Percentiles rank a stretch among this genome's conserved stretches.
phyloP scores from a whole-genome alignment of 1,140 invertebrate genomes.

The Tetraneura akinire region DNA sequence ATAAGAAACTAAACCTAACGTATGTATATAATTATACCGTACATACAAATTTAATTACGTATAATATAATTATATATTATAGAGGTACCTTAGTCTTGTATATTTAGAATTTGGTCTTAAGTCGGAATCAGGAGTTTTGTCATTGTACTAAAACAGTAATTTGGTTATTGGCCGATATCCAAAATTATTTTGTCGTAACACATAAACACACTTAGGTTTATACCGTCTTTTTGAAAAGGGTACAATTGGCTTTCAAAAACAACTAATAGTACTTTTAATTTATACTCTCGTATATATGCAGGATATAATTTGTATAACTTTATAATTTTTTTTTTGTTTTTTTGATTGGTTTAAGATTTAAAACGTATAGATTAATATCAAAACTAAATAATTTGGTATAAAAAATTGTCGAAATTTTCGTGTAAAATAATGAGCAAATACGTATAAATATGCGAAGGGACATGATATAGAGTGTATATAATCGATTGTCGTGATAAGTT shows the following conservation, averaged over 20 bases:
- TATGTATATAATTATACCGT: no score
- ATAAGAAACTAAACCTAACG: background rate
- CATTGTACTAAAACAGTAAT: conserved; percentile 25
- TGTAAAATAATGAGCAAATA: background rate
- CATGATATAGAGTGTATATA: background rate
- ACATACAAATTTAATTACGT: no score
- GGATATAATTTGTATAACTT: background rate
- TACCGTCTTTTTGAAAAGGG: background rate
- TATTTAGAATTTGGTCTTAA: background rate
- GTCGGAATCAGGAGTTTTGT: background rate
- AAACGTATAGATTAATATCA: background rate
- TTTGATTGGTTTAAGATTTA: background rate
- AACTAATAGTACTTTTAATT: background rate
- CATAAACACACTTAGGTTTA: background rate
- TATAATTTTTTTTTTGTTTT: no score
- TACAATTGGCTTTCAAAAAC: conserved; percentile 46
- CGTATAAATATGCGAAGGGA: background rate
- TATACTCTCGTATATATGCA: background rate
- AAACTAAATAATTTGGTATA: background rate
- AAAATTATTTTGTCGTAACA: conserved; percentile 32
- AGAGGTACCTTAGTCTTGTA: no score
- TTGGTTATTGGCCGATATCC: conserved; percentile 16
- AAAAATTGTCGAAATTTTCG: background rate
- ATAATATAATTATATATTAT: no score
- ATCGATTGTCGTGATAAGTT: background rate